phyloP scores from a whole-genome alignment of 2,888 invertebrate genomes.

The Agriopis marginaria region DNA sequence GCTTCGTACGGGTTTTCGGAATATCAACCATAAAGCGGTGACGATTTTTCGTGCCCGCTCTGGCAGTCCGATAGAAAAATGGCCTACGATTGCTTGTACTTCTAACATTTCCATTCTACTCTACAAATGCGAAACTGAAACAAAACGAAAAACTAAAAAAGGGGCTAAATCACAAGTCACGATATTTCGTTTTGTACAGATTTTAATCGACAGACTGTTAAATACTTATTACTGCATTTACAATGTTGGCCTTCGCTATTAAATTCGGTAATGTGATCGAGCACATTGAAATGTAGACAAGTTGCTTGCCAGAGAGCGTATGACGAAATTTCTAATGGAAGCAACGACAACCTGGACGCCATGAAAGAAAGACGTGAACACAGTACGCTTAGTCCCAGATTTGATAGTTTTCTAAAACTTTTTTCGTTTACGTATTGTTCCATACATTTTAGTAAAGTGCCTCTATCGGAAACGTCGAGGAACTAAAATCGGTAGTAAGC shows the following conservation, averaged over 20 bases:
- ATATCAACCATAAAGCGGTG: no score
- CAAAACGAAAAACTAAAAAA: constrained; percentile 52
- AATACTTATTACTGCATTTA: constrained; percentile 82
- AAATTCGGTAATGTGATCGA: constrained; percentile 77
- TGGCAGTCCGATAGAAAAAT: no score
- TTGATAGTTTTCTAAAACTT: no score
- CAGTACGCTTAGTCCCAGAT: background rate
- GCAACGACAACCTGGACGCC: constrained; percentile 30
- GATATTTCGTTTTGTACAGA: constrained; percentile 82
- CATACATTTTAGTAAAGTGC: no score
- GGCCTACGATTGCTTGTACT: background rate
- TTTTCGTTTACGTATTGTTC: no score
- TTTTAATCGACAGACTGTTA: constrained; percentile 85
- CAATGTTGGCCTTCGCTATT: constrained; percentile 77
- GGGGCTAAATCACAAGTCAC: constrained; percentile 75
- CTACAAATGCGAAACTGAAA: constrained; percentile 44
- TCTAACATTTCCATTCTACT: constrained; percentile 13
- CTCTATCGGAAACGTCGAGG: no score
- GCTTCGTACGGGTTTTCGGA: no score
- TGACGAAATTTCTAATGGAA: constrained; percentile 36
- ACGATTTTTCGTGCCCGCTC: no score
- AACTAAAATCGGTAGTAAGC: no score
- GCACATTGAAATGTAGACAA: constrained; percentile 56
- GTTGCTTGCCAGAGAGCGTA: constrained; percentile 40
- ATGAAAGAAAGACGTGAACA: constrained; percentile 4